phyloP scores from a whole-genome alignment of 2,797 vertebrate genomes.

The Phoebastria nigripes region DNA sequence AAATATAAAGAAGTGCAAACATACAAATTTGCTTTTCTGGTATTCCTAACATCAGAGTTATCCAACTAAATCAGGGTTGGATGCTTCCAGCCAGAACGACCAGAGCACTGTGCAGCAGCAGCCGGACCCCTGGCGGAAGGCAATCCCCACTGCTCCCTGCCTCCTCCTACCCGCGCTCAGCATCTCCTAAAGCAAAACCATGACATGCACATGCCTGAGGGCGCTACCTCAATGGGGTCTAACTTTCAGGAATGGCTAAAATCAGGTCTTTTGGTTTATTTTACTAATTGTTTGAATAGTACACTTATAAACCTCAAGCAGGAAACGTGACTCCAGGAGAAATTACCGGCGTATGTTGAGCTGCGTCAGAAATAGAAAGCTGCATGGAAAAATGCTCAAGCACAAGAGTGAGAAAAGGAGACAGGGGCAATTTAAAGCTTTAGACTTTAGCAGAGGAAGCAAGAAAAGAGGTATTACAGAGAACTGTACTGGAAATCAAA shows the following conservation, averaged over 20 bases:
- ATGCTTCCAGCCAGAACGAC: neutral
- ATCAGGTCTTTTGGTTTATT: neutral
- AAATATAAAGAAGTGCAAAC: slow-evolving; percentile 37
- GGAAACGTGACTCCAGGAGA: neutral
- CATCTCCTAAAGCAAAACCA: neutral
- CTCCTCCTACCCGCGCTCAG: fast-evolving
- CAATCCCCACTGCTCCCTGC: neutral
- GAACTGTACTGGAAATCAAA: neutral
- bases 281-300: neutral
- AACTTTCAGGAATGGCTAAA: neutral
- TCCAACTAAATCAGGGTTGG: neutral
- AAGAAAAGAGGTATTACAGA: neutral
- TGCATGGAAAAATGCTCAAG: neutral
- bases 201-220: neutral
- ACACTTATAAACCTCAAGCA: neutral
- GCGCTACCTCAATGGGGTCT: neutral
- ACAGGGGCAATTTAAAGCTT: neutral
- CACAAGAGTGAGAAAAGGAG: neutral
- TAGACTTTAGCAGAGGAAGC: neutral
- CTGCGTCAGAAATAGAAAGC: neutral
- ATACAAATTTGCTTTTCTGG: slow-evolving; percentile 3
- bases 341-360: neutral
- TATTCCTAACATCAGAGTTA: slow-evolving; percentile 4
- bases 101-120: fast-evolving
- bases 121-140: neutral